A percentile compares a stretch with the other conserved stretches of the same genome.
Evolutionary conservation across 2,888 invertebrate genomes (phyloP).

Genomic region (Trileptium ribeirensis): DNA sequence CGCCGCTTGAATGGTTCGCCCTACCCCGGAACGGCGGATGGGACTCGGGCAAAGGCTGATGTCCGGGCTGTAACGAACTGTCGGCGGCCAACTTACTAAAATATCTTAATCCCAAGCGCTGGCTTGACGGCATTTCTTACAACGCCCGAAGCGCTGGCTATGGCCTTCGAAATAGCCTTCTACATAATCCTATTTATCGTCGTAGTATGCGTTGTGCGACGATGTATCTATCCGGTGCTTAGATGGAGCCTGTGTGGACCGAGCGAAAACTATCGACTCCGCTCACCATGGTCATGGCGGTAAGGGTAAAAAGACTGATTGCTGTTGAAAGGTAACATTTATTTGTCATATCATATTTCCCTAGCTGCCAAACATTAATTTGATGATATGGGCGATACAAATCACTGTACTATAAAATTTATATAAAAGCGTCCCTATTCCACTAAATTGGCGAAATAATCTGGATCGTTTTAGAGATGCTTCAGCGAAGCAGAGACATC

Average conservation of each 20-base stretch:
- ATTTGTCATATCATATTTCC: too few species aligned
- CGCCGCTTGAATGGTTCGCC: slow-evolving; percentile 25
- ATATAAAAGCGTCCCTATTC: too few species aligned
- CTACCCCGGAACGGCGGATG: slow-evolving; percentile 29
- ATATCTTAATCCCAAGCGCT: slow-evolving; percentile 38
- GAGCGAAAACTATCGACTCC: too few species aligned
- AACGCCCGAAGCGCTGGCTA: slow-evolving; percentile 37
- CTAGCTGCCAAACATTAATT: too few species aligned
- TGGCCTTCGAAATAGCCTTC: slow-evolving; percentile 35
- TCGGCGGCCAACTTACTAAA: slow-evolving; percentile 38
- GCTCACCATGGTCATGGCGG: too few species aligned
- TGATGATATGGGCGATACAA: too few species aligned
- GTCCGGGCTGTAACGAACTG: slow-evolving; percentile 43
- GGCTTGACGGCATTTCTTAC: slow-evolving; percentile 42
- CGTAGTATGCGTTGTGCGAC: background rate
- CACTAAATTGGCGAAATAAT: too few species aligned
- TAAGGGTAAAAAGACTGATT: too few species aligned
- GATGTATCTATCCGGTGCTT: background rate
- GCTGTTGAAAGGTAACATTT: too few species aligned
- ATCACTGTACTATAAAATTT: too few species aligned
- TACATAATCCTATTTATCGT: slow-evolving; percentile 31
- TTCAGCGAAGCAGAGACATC: too few species aligned
- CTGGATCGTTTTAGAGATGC: too few species aligned
- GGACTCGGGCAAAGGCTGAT: slow-evolving; percentile 33
- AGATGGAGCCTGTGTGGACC: background rate